Base-by-base conservation (phyloP, 2,797 vertebrate genomes). In the Scolopax rusticola region DNA sequence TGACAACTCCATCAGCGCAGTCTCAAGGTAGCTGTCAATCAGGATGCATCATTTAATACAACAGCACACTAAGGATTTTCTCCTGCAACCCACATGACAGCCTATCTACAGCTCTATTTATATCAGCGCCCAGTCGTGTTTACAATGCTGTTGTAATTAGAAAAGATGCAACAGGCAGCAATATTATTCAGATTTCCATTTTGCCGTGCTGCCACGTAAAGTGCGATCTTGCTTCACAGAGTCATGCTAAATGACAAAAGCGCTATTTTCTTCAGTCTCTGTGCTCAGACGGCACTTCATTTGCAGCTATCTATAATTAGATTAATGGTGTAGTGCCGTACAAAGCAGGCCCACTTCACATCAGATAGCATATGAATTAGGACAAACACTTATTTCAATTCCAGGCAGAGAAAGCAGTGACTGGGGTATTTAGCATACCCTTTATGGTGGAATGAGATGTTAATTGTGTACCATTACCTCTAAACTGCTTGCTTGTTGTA, bases 21-120 rank as follows among this genome's bases (percentile, higher is more conserved):
- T 99, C 99, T 99, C 99, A 98, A 99, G 99, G 99, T 99, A 99
- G 99, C 99, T 98, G 99, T 99, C 99, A 99, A 99, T 99, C 99
- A 99, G 98, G 98, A 98, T 93, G 98, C 99, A 99, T 99, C 99
- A 96, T 94, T 97, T 94, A 94, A 93, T 93, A 90, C 95, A 92
- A 90, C 92, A 94, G 94, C 95, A 98, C 99, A 98, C 98, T 79
- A 86, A 99, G 99, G 99, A 99, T 98, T 98, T 98, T 98, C 98
- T 97, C 97, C 97, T 96, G 97, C 98, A 98, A 98, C 97, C 98
- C 98, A 93, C 98, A 98, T 99, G 99, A 99, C 99, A 99, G 99
- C 98, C 94, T 90, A 97, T 97, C 99, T 99, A 99, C 98, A 99
- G 98, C 99, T 99, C 99, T 99, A 99, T 99, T 99, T 99, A 98